phyloP scores from a whole-genome alignment of 2,888 invertebrate genomes.

The Philaethria dido region DNA sequence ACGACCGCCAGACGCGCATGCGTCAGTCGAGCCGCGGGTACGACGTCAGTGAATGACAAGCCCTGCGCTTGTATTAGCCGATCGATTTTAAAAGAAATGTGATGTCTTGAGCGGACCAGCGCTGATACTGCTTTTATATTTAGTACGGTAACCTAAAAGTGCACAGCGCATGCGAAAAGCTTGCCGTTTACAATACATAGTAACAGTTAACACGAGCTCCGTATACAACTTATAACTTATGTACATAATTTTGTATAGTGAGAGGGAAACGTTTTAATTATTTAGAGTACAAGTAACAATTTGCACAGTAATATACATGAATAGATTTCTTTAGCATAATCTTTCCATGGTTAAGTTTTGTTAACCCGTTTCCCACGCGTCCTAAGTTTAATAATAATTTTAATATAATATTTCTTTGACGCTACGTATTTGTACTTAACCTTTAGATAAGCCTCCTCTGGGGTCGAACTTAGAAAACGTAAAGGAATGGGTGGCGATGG shows the following conservation, averaged over 20 bases:
- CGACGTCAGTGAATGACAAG: slow-evolving; percentile 81
- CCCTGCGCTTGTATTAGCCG: slow-evolving; percentile 74
- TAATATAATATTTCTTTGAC: slow-evolving; percentile 19
- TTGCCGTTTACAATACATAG: slow-evolving; percentile 37
- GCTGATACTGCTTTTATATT: slow-evolving; percentile 50
- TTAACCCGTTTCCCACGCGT: slow-evolving; percentile 3
- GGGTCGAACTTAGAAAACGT: neutral
- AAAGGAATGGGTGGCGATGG: neutral
- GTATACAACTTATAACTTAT: slow-evolving; percentile 22
- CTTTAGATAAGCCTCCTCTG: slow-evolving; percentile 8
- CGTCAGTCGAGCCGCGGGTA: slow-evolving; percentile 67
- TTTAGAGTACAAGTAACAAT: slow-evolving; percentile 26
- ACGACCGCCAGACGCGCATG: slow-evolving; percentile 82
- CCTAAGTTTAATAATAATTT: neutral
- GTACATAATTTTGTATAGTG: slow-evolving; percentile 28
- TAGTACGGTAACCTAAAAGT: slow-evolving; percentile 48
- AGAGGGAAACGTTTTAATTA: slow-evolving; percentile 29
- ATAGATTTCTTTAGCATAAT: slow-evolving; percentile 5
- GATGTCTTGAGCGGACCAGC: slow-evolving; percentile 52
- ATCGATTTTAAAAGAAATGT: slow-evolving; percentile 79
- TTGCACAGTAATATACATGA: neutral
- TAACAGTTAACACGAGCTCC: slow-evolving; percentile 21
- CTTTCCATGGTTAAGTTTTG: neutral
- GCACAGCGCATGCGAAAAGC: slow-evolving; percentile 47
- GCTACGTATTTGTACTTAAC: slow-evolving; percentile 5